These are phyloP conservation scores for Cephus pygmeus DNA, from an alignment of 2,888 invertebrate genomes.

Conservation along the genomic window DNA sequence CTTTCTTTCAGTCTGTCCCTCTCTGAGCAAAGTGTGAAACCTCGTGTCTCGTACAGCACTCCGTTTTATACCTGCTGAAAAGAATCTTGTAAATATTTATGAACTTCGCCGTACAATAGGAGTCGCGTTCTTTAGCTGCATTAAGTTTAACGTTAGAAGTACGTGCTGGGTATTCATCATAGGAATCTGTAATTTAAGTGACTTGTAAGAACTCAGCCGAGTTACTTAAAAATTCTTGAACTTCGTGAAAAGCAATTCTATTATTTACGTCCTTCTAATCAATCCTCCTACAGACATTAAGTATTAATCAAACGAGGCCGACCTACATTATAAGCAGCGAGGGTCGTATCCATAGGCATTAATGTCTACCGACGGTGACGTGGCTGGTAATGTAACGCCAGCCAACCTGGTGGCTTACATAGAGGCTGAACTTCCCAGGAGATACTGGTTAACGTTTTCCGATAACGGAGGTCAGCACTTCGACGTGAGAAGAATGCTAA, in stretches of 20 bases:
- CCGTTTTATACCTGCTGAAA: not conserved
- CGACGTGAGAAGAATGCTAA: not conserved
- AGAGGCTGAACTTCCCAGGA: not conserved
- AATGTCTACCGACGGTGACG: not conserved
- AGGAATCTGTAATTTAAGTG: not conserved
- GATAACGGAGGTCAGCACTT: not conserved
- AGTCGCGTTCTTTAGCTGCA: not conserved
- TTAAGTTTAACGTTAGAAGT: not conserved
- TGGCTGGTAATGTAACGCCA: not conserved
- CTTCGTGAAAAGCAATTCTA: no score
- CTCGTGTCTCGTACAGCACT: not conserved
- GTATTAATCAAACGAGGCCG: not conserved
- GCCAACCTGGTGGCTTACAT: not conserved
- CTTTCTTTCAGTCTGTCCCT: not conserved
- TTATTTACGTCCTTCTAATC: not conserved
- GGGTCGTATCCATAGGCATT: not conserved
- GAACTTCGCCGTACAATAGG: not conserved
- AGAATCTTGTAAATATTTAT: not conserved
- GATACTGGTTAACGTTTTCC: not conserved
- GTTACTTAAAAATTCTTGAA: not conserved
- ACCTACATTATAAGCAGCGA: not conserved
- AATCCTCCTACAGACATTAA: not conserved
- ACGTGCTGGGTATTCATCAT: not conserved
- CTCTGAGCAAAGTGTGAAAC: not conserved
- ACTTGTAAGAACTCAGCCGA: not conserved